Evolutionary conservation across 1,140 invertebrate genomes (phyloP), one percentile per base, ranked within the genome.

Genomic region (Leptopilina boulardi): DNA sequence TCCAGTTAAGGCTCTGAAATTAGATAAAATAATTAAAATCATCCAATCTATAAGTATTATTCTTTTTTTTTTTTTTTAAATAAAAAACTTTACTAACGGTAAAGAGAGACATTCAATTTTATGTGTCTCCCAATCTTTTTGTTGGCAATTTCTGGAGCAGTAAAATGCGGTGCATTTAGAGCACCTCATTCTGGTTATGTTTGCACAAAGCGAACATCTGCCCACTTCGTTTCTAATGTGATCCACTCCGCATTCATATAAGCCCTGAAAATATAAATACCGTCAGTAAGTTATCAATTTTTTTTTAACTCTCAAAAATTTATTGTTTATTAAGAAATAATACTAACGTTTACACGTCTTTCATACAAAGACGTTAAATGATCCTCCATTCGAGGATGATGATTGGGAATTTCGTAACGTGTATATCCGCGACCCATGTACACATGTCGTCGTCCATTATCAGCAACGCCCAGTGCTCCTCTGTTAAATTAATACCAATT

Each of bases 391-490:
- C 79, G 79, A 26, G 81, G 81, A 74, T 84, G 38, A 6, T 76
- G 77, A 9, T 85, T 76, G 6, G 89, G 87, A 15, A 87, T 77
- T 66, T 86, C 81, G 70, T 91, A 90, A 5, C 51, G 51, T 2
- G 85, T 87, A 30, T 85, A 86, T 1, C 89, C 89, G 10, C 90
- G 84, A 47, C 90, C 90, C 79, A 83, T 73, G 2, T 84, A 75
- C 15, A 91, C 84, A 13, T 83, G 85, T 72, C 87, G 84, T 21
- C 78, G 86, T 6, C 89, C 89, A 78, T 88, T 84, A 47, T 41
- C 73, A 0, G 86, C 82, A 19, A 88, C 38, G 3, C 66, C 77
- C 9, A 86, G 11, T 1, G 76, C 71, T 18, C 87, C 88, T 77
- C 89, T 88, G 18, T 18, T 41, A 56, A 79, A 73, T 73, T 73